Base-by-base conservation (phyloP, 2,113 vertebrate species). In the Xenopus laevis region DNA sequence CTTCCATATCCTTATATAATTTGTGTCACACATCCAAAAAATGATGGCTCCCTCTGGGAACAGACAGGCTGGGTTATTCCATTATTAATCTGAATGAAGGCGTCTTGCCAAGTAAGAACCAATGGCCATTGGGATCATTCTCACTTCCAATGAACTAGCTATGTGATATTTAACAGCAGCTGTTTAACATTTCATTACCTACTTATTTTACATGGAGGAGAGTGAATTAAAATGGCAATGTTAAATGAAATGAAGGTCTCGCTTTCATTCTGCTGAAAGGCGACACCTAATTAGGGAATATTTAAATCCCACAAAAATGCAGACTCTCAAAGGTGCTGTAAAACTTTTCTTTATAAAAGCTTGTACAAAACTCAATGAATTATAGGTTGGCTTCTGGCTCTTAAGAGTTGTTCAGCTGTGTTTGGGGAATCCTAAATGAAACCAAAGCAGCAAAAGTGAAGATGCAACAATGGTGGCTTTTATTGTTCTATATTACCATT, bases 231-330 rank as follows among this genome's bases (percentile, higher is more conserved):
- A 89, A 83, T 21, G 67, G 84, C 71, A 81, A 82, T 79, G 72
- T 78, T 79, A 87, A 84, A 86, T 16, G 40, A 87, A 89, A 88
- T 83, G 82, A 86, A 86, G 81, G 0, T 70, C 72, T 66, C 80
- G 68, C 80, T 85, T 86, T 83, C 68, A 83, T 84, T 85, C 81
- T 53, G 65, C 72, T 82, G 80, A 85, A 79, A 89, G 87, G 86
- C 85, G 87, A 79, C 78, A 84, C 77, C 84, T 86, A 87, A 87
- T 88, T 86, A 87, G 85, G 79, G 79, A 86, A 84, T 88, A 87
- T 85, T 86, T 84, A 82, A 83, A 83, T 85, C 82, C 84, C 85
- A 80, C 87, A 87, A 86, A 87, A 88, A 84, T 7, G 64, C 80
- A 83, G 78, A 77, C 78, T 87, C 80, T 86, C 78, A 4, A 0